Conservation (phyloP, 2,797 vertebrate genomes). For the Alectoris magna region DNA sequence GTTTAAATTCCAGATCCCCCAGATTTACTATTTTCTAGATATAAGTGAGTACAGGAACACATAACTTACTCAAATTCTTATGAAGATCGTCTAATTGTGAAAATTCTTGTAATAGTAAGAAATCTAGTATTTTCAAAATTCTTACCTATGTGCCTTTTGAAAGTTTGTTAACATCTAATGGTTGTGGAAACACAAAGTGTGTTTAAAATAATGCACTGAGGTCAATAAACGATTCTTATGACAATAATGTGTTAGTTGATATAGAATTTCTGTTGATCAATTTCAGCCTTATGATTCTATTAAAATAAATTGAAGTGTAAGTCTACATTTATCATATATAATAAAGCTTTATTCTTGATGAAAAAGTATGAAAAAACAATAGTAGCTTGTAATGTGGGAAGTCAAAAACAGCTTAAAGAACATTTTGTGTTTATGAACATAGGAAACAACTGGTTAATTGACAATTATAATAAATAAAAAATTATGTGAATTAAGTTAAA, state of each 20-base stretch:
- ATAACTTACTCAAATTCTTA: not conserved
- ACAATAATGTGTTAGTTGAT: not conserved
- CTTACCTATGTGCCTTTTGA: not conserved
- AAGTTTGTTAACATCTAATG: not conserved
- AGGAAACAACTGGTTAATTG: not conserved
- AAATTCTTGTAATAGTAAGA: not conserved
- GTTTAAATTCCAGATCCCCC: not conserved
- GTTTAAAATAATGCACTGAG: not conserved
- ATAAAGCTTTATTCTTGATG: not conserved
- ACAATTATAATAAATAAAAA: not conserved
- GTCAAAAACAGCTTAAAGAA: accelerated
- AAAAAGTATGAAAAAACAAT: not conserved
- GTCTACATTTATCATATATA: accelerated
- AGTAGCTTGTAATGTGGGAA: not conserved
- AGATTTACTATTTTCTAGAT: not conserved
- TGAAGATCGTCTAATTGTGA: not conserved
- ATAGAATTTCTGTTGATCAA: accelerated
- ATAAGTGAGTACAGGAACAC: not conserved
- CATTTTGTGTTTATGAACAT: not conserved
- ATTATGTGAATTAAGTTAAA: too few species aligned
- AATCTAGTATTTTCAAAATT: not conserved
- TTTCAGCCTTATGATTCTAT: not conserved
- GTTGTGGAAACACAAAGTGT: not conserved
- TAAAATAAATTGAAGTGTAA: not conserved
- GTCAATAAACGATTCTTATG: not conserved